Evolutionary conservation across 2,797 vertebrate species (phyloP), one percentile per base, ranked within the genome.

Genomic region (Odontamblyopus rebecca): DNA sequence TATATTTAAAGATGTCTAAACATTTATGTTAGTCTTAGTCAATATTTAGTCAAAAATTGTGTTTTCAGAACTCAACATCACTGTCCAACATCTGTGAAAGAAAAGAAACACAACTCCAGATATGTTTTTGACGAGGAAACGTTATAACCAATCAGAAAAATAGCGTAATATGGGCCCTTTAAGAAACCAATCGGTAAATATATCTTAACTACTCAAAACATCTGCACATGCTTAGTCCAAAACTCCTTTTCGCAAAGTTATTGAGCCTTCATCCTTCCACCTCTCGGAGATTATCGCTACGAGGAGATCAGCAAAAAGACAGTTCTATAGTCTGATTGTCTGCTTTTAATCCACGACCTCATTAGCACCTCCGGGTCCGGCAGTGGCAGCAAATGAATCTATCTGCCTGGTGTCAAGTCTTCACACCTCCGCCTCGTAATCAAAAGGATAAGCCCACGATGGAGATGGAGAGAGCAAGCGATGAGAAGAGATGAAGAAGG

Each of bases 331-430:
- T 29, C 57, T 38, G 16, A 97, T 96, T 95, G 94, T 93, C 94
- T 96, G 93, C 95, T 95, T 96, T 95, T 97, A 97, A 97, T 97
- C 95, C 96, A 95, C 93, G 95, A 96, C 94, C 95, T 97, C 97
- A 99, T 98, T 98, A 98, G 97, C 97, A 97, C 96, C 96, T 98
- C 96, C 93, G 92, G 94, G 94, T 96, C 95, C 93, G 95, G 94
- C 93, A 96, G 95, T 96, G 94, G 92, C 95, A 95, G 94, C 94
- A 96, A 98, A 97, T 96, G 95, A 97, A 96, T 96, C 94, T 95
- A 96, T 96, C 95, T 95, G 94, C 95, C 91, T 94, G 96, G 94
- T 96, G 93, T 96, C 95, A 95, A 94, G 96, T 95, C 95, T 96
- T 97, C 96, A 96, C 95, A 96, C 95, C 95, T 95, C 95, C 93